Conservation (phyloP, 2,113 vertebrate species). For the Tragelaphus strepsiceros region DNA sequence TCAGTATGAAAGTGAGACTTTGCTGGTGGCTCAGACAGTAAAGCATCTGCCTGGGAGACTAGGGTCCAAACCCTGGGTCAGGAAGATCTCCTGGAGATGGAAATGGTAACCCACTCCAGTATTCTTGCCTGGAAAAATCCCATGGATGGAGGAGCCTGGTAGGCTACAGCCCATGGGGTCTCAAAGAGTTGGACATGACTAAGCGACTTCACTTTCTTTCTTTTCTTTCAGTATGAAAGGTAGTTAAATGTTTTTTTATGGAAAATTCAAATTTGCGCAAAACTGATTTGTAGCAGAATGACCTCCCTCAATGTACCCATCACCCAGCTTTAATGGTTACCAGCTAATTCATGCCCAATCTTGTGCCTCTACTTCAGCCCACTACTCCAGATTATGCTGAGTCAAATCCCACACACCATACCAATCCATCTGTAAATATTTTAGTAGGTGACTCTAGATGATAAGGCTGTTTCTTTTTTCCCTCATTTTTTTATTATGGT, state of each 20-base stretch:
- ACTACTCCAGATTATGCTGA: not conserved
- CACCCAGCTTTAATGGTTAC: not conserved
- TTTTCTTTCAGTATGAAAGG: not conserved
- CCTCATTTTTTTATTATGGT: not conserved
- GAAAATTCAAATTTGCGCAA: not conserved
- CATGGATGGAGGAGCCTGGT: no score
- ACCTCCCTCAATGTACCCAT: not conserved
- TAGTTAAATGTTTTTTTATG: not conserved
- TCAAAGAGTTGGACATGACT: not conserved
- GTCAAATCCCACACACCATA: not conserved
- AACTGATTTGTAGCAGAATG: not conserved
- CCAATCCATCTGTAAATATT: not conserved
- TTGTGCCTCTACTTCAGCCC: not conserved
- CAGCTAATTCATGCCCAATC: not conserved
- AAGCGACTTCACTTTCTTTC: not conserved
- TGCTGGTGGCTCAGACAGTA: no score
- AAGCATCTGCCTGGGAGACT: no score
- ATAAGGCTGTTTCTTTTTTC: not conserved
- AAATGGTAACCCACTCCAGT: no score
- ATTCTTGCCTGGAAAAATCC: no score
- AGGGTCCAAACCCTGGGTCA: no score
- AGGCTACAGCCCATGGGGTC: not conserved
- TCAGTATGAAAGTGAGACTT: not conserved
- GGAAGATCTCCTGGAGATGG: no score
- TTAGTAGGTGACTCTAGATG: not conserved